Evolutionary conservation across 2,888 invertebrate genomes (phyloP), one percentile per base, ranked within the genome.

Genomic region (Catocala sponsa): DNA sequence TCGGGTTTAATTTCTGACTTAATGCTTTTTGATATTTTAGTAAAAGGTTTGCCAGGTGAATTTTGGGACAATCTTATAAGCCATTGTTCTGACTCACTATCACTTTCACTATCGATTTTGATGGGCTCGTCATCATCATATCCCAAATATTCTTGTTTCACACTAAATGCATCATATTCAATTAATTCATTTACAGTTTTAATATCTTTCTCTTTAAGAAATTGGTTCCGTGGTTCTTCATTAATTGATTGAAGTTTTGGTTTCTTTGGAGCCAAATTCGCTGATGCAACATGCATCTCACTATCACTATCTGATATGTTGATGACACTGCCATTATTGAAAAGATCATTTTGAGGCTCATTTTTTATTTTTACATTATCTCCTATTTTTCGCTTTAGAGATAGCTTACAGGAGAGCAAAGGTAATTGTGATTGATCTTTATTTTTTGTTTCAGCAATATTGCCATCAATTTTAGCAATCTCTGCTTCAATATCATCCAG

Each of bases 51-150:
- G 4, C 87, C 87, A 15, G 92, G 90, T 65, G 94, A 90, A 69
- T 85, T 91, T 80, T 95, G 95, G 2, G 96, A 92, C 46, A 96
- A 92, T 50, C 95, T 93, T 50, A 90, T 78, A 13, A 91, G 89
- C 89, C 95, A 95, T 58, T 95, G 86, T 56, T 94, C 93, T 55
- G 94, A 91, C 73, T 95, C 95, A 81, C 95, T 95, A 54, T 95
- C 95, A 80, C 94, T 95, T 42, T 94, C 92, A 80, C 89, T 52
- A 50, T 90, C 90, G 55, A 93, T 80, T 71, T 80, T 75, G 71
- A 91, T 89, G 47, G 83, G 79, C 70, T 89, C 91, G 79, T 91
- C 89, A 79, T 91, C 89, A 79, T 91, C 89, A 84, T 88, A 88
- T 33, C 85, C 86, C 43, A 88, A 75, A 76, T 89, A 88, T 74